Base-by-base conservation (phyloP, 2,797 vertebrate genomes). In the Gymnoscopelus braueri region DNA sequence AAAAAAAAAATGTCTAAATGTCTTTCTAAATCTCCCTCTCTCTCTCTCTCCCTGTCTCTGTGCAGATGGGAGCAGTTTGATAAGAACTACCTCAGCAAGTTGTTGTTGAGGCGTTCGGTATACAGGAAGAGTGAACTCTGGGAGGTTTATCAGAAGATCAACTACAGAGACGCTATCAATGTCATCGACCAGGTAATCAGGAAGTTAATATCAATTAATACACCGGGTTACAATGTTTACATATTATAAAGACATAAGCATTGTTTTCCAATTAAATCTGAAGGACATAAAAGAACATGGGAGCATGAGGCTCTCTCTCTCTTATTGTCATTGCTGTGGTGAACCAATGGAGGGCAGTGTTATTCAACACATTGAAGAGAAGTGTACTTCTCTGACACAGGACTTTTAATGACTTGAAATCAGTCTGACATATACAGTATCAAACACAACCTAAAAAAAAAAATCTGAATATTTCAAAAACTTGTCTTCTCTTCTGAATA, bases 131-230 rank as follows among this genome's bases (percentile, higher is more conserved):
- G 97, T 3, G 96, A 98, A 65, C 95, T 99, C 80, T 99, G 97
- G 97, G 97, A 99, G 32, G 96, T 96, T 3, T 99, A 98, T 79
- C 97, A 98, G 93, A 97, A 97, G 90, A 96, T 99, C 82, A 99
- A 99, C 90, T 96, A 98, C 89, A 88, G 97, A 4, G 97, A 99
- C 53, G 97, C 97, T 67, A 96, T 99, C 93, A 99, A 94, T 68
- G 95, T 98, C 0, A 97, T 96, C 0, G 97, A 98, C 82, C 97
- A 98, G 96, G 97, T 96, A 73, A 57, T 32, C 7, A 9, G 19
- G 6, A 19, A 19, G 15, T 54, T 3, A 12, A 4, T 52, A 23
- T 54, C 8, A 8, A 23, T 54, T 14, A 15, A 19, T 54, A 50
- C 11, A 50, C 14, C 1, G 2, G 14, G 49, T n/a, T 14, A 12